Conservation (phyloP, 2,797 vertebrate genomes). For the Hyperoplus immaculatus region DNA sequence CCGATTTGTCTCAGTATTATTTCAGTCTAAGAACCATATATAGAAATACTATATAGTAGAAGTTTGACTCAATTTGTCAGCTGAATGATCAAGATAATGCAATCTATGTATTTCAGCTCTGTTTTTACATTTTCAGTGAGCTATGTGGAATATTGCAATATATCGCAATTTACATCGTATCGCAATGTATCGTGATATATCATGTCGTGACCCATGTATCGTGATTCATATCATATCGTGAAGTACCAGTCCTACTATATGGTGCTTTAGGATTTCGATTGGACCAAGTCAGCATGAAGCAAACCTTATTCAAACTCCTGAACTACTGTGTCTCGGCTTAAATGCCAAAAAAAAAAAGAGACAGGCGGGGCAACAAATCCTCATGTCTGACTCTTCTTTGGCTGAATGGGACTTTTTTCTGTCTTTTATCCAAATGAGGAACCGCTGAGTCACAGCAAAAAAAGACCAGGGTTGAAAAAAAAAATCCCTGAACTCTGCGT, state of each 20-base stretch:
- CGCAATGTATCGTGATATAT: no score
- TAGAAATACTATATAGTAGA: no score
- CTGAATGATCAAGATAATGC: no score
- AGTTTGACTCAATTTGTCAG: no score
- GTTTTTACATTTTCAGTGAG: no score
- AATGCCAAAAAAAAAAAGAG: not conserved
- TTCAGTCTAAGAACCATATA: not conserved
- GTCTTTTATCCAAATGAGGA: conserved; percentile 6
- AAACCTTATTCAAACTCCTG: not conserved
- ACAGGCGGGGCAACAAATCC: not conserved
- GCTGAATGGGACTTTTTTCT: not conserved
- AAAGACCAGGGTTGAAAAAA: not conserved
- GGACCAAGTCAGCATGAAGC: not conserved
- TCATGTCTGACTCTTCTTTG: conserved; percentile 24
- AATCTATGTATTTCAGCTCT: no score
- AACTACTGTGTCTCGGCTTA: not conserved
- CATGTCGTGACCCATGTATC: no score
- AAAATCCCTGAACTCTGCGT: conserved; percentile 18
- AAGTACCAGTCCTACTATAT: no score
- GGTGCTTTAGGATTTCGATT: not conserved
- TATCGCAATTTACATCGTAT: no score
- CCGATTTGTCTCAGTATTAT: not conserved
- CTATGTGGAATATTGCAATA: no score
- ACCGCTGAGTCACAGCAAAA: conserved; percentile 46
- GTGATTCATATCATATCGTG: no score